Base-by-base conservation (phyloP, 1,140 invertebrate species). In the Drosophila dunni region DNA sequence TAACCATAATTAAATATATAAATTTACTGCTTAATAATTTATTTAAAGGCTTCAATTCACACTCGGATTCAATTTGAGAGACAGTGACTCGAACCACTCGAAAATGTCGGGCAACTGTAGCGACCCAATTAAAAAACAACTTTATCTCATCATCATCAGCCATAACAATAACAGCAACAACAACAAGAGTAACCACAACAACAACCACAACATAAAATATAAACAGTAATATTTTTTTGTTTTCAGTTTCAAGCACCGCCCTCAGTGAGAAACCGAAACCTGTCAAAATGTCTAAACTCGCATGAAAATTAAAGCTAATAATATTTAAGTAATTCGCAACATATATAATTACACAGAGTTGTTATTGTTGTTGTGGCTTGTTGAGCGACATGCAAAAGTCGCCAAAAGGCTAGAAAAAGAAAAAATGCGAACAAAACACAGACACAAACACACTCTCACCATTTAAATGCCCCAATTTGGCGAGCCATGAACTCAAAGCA, bases 381-480 rank as follows among this genome's bases (percentile, higher is more conserved):
- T 65, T 69, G 58, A 75, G 66, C 65, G 64, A 74, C 71, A 62
- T 54, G 50, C 71, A 74, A 73, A 71, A 58, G 61, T 66, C 42
- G 62, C 54, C 62, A 53, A 73, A 46, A 70, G 60, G 58, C 33
- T 56, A 67, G 68, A 75, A 60, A 38, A 54, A 38, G 7, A 53
- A 77, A 75, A 71, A 63, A 77, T 67, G 63, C 63, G 60, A 75
- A 38, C 54, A 69, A 83, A 60, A 45, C 50, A 51, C 24, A 29
- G 4, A 29, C 24, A 29, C 24, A 83, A 60, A 45, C 50, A 51
- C 51, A 80, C 48, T 54, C 45, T 40, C 48, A 33, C 33, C 58
- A 83, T 84, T 84, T 70, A 89, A 90, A 90, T 89, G 84, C 78
- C 85, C 84, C 81, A 89, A 81, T 90, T 89, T 81, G 81, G 75